These are phyloP conservation scores for Panagrolaimus sp. DNA, from an alignment of 1,140 invertebrate genomes.

Conservation along the genomic window DNA sequence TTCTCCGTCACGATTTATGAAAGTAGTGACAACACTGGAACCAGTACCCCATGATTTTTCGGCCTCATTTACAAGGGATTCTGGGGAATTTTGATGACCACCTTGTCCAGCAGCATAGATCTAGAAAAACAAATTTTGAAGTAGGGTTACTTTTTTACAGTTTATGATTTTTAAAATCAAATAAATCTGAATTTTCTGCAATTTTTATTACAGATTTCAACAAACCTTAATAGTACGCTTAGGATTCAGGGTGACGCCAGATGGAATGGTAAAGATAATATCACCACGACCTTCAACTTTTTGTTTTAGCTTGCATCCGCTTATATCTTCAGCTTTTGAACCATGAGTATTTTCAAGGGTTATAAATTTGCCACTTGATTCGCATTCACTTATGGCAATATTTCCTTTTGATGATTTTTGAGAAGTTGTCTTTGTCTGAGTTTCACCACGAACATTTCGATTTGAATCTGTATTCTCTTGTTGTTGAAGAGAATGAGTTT, in stretches of 20 bases:
- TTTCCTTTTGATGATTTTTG: constrained; percentile 58
- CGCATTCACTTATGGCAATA: constrained; percentile 62
- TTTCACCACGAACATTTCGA: constrained; percentile 61
- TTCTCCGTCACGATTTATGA: constrained; percentile 60
- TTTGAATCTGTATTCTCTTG: constrained; percentile 59
- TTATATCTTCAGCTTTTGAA: constrained; percentile 59
- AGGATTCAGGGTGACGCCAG: constrained; percentile 45
- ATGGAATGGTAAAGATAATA: constrained; percentile 57
- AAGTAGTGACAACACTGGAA: constrained; percentile 59
- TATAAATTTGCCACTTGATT: constrained; percentile 63
- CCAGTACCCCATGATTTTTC: constrained; percentile 61
- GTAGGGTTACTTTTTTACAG: no score
- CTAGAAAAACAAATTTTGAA: constrained; percentile 26
- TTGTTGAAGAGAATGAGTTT: constrained; percentile 59
- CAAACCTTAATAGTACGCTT: constrained; percentile 41
- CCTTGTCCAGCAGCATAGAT: constrained; percentile 57
- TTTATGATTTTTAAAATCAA: no score
- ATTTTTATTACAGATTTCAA: no score
- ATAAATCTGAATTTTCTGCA: no score
- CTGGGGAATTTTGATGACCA: constrained; percentile 50
- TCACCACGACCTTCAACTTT: constrained; percentile 57
- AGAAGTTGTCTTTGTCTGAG: constrained; percentile 64
- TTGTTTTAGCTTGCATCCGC: constrained; percentile 53
- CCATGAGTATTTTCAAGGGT: constrained; percentile 62
- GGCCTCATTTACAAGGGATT: constrained; percentile 53